Base-by-base conservation (phyloP, 2,888 invertebrate species). In the Artemia sinica region DNA sequence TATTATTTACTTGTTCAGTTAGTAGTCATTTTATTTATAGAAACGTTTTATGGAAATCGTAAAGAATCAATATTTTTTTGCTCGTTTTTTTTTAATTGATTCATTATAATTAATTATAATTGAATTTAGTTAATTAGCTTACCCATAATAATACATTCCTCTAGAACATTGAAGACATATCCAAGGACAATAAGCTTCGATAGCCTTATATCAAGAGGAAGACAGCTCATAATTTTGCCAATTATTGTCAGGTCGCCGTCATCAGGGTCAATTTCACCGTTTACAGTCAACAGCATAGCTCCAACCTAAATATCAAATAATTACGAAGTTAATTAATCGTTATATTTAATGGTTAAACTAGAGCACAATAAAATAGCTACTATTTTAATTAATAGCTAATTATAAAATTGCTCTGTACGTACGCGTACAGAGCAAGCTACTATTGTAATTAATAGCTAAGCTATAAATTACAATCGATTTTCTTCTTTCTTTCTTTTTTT, bases 171-270 rank as follows among this genome's bases (percentile, higher is more conserved):
- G 75, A 88, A 94, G 68, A 89, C 84, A 75, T 91, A 85, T 0
- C 95, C 70, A 5, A 95, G 79, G 70, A 91, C 81, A 70, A 96
- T 88, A 12, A 96, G 79, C 75, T 93, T 92, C 11, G 89, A 83
- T 7, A 91, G 78, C 70, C 83, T 84, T 49, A 92, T 86, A 76
- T 93, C 89, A 0, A 96, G 76, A 0, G 96, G 96, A 65, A 96
- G 78, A 63, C 80, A 79, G 0, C 89, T 85, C 86, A 94, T 87
- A 0, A 95, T 81, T 10, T 82, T 81, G 0, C 96, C 96, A 73
- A 95, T 79, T 77, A 86, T 88, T 0, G 94, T 94, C 66, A 96
- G 75, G 72, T 92, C 88, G 0, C 95, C 96, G 77, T 96, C 93
- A 13, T 82, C 79, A 0, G 75, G 75, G 69, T 79, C 74, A 14